A percentile compares a stretch with the other conserved stretches of the same genome.
Conservation (phyloP, 2,888 invertebrate species). For the Hanleya hanleyi region DNA sequence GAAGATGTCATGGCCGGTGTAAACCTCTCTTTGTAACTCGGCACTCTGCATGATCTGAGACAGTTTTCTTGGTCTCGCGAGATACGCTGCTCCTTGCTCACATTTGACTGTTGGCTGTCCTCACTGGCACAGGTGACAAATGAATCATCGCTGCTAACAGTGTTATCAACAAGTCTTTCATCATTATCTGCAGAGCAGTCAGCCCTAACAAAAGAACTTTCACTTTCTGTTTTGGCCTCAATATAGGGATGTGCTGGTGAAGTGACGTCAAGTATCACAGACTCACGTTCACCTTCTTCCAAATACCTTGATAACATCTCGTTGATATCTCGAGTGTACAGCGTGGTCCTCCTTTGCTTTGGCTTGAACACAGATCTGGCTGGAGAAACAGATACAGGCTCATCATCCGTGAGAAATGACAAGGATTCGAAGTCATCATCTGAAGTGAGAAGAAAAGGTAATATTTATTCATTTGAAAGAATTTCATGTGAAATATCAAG, state of each 20-base stretch:
- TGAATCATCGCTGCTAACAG: slow-evolving; percentile 2
- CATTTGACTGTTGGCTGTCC: too few species aligned
- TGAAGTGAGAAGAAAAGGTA: too few species aligned
- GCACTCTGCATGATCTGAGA: too few species aligned
- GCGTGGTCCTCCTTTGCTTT: background rate
- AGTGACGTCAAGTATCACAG: slow-evolving; percentile 6
- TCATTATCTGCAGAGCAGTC: background rate
- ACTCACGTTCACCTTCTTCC: background rate
- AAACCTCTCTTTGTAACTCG: too few species aligned
- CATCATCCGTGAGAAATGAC: background rate
- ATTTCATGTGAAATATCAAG: too few species aligned
- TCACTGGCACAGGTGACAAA: slow-evolving; percentile 6
- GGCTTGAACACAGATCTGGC: background rate
- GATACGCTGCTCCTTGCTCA: too few species aligned
- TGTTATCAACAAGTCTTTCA: background rate
- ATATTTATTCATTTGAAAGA: too few species aligned
- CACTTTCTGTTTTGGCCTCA: background rate
- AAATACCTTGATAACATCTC: background rate
- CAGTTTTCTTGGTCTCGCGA: too few species aligned
- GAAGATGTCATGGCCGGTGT: background rate
- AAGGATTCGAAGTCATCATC: slow-evolving; percentile 4
- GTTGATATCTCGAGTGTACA: background rate
- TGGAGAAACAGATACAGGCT: background rate
- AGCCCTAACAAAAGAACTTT: background rate
- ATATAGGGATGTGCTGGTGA: slow-evolving; percentile 10